Conservation (phyloP, 2,888 invertebrate genomes). For the Anticlea derivata region DNA sequence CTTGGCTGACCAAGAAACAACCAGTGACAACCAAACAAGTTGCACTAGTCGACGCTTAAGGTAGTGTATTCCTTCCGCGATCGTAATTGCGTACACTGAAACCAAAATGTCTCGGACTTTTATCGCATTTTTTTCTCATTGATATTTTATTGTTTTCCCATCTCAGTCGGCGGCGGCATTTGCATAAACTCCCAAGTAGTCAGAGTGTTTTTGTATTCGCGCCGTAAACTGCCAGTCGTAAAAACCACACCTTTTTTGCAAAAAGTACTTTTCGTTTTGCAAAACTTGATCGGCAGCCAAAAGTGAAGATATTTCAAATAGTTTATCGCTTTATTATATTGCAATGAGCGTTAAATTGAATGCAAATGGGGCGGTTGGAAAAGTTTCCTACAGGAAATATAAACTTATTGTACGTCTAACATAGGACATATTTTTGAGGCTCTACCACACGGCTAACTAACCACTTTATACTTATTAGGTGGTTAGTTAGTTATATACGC, state of each 20-base stretch:
- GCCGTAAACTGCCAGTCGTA: constrained; percentile 71
- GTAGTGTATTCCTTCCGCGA: too few relatives aligned
- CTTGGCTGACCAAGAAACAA: too few relatives aligned
- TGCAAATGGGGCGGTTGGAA: neutral
- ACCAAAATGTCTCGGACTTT: constrained; percentile 3
- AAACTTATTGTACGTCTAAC: too few relatives aligned
- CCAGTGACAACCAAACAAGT: too few relatives aligned
- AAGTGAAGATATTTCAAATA: constrained; percentile 33
- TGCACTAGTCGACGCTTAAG: too few relatives aligned
- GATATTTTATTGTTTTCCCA: constrained; percentile 49
- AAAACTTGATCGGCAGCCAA: constrained; percentile 45
- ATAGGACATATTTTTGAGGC: too few relatives aligned
- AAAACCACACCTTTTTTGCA: constrained; percentile 70
- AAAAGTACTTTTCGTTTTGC: constrained; percentile 49
- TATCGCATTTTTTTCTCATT: constrained; percentile 4
- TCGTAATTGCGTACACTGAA: too few relatives aligned
- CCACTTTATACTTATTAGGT: too few relatives aligned
- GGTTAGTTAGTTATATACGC: too few relatives aligned
- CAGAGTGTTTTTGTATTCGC: constrained; percentile 47
- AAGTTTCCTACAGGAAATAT: too few relatives aligned
- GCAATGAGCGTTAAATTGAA: constrained; percentile 29
- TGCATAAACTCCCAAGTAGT: constrained; percentile 77
- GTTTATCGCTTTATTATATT: constrained; percentile 40
- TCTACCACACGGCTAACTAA: too few relatives aligned
- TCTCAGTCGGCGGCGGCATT: constrained; percentile 59